Conservation (phyloP, 1,140 invertebrate species). For the Platyura marginata region DNA sequence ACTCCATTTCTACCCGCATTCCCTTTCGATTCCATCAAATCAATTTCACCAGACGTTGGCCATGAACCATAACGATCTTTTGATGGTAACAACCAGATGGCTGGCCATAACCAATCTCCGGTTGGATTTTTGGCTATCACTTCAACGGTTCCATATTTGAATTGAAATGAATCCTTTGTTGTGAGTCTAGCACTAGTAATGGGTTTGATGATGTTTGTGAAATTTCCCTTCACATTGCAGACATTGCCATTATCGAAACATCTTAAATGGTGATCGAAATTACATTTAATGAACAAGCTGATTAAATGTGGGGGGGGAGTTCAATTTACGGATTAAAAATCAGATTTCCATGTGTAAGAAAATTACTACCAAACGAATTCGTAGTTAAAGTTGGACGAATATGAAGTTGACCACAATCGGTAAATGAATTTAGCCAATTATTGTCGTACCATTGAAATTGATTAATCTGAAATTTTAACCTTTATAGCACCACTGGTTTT, state of each 20-base stretch:
- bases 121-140: slow-evolving; percentile 40
- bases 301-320: neutral
- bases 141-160: slow-evolving; percentile 38
- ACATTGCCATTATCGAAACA: slow-evolving; percentile 26
- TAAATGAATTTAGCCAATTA: slow-evolving; percentile 30
- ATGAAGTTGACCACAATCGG: slow-evolving; percentile 26
- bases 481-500: too few species aligned
- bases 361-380: slow-evolving; percentile 26
- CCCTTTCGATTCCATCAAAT: slow-evolving; percentile 33
- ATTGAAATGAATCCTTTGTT: slow-evolving; percentile 29
- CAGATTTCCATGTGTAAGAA: slow-evolving; percentile 22
- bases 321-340: slow-evolving; percentile 13
- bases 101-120: slow-evolving; percentile 50
- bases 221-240: slow-evolving; percentile 14
- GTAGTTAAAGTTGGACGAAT: slow-evolving; percentile 29
- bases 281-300: neutral
- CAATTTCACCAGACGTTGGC: slow-evolving; percentile 9
- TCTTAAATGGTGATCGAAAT: neutral
- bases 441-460: slow-evolving; percentile 37
- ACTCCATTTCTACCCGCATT: slow-evolving; percentile 32
- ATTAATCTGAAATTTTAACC: too few species aligned
- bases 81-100: slow-evolving; percentile 10
- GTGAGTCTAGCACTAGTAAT: slow-evolving; percentile 32
- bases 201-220: slow-evolving; percentile 22
- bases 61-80: neutral